phyloP scores from a whole-genome alignment of 1,140 invertebrate species.

The Drosophila gunungcola region DNA sequence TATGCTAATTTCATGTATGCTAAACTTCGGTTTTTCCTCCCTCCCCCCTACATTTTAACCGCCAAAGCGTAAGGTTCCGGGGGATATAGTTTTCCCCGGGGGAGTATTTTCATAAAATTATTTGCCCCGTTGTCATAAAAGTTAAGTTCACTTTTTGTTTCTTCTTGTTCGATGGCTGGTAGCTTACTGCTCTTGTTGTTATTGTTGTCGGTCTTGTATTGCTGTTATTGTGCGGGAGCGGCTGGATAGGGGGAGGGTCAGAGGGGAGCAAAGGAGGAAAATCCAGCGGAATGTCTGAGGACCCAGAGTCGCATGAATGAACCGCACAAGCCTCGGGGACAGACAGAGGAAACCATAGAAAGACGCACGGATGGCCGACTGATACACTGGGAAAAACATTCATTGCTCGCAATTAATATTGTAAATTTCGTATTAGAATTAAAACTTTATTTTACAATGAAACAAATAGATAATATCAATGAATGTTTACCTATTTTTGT shows the following conservation, averaged over 20 bases:
- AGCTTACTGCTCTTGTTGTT: constrained; percentile 11
- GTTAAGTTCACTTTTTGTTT: constrained; percentile 66
- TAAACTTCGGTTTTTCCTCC: constrained; percentile 10
- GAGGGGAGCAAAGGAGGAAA: not conserved
- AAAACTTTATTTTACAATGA: not conserved
- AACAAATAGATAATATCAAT: not conserved
- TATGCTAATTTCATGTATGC: constrained; percentile 47
- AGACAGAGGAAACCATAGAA: constrained; percentile 16
- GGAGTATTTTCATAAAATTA: constrained; percentile 74
- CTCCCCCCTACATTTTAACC: not conserved
- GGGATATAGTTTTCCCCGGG: constrained; percentile 30
- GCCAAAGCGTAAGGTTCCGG: constrained; percentile 1
- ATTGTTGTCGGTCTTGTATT: constrained; percentile 36
- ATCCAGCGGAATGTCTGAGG: constrained; percentile 52
- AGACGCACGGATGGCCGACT: constrained; percentile 6
- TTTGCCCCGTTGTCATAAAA: constrained; percentile 74
- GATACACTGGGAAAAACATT: constrained; percentile 6
- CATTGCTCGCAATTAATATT: too few species aligned
- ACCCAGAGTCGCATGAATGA: constrained; percentile 67
- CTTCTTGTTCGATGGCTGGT: constrained; percentile 37
- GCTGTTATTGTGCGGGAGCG: constrained; percentile 13
- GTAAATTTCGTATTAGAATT: too few species aligned
- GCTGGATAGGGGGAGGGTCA: not conserved
- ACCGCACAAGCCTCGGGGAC: constrained; percentile 45
- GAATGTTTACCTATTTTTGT: too few species aligned